These are phyloP conservation scores for Plotosus lineatus DNA, from an alignment of 2,113 vertebrate species.

Conservation along the genomic window DNA sequence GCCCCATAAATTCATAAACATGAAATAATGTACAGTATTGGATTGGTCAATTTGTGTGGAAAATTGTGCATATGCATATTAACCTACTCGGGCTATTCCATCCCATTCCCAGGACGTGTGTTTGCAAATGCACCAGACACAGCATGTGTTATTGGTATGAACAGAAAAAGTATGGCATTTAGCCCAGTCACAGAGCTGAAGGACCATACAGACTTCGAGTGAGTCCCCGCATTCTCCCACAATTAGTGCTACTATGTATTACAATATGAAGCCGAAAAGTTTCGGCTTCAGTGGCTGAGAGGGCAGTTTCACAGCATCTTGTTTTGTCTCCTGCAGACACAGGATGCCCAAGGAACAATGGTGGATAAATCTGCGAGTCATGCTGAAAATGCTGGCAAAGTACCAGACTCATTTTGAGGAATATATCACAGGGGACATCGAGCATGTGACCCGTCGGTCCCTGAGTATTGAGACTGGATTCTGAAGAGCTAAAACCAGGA, in stretches of 20 bases:
- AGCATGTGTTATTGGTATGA: slow-evolving; percentile 86
- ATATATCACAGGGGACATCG: slow-evolving; percentile 87
- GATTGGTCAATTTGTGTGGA: background rate
- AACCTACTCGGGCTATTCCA: background rate
- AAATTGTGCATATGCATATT: background rate
- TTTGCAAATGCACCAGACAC: slow-evolving; percentile 84
- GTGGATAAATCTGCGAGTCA: slow-evolving; percentile 86
- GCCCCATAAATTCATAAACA: background rate
- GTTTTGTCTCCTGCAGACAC: slow-evolving; percentile 72
- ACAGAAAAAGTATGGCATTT: slow-evolving; percentile 86
- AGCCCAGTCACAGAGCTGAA: slow-evolving; percentile 87
- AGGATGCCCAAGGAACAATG: slow-evolving; percentile 90
- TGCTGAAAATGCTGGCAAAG: slow-evolving; percentile 96
- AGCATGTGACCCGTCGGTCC: slow-evolving; percentile 86
- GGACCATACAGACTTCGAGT: slow-evolving; percentile 90
- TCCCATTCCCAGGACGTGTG: slow-evolving; percentile 74
- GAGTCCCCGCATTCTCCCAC: slow-evolving; percentile 59
- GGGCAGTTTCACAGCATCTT: background rate
- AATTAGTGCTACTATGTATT: too few species aligned
- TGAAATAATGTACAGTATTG: background rate
- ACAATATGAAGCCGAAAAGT: background rate
- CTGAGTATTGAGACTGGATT: slow-evolving; percentile 91
- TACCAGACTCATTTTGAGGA: slow-evolving; percentile 91
- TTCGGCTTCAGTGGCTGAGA: background rate
- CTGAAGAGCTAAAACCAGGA: slow-evolving; percentile 60